A percentile compares a stretch with the other conserved stretches of the same genome.
Conservation (phyloP, 2,888 invertebrate genomes). For the Orthonevra nobilis region DNA sequence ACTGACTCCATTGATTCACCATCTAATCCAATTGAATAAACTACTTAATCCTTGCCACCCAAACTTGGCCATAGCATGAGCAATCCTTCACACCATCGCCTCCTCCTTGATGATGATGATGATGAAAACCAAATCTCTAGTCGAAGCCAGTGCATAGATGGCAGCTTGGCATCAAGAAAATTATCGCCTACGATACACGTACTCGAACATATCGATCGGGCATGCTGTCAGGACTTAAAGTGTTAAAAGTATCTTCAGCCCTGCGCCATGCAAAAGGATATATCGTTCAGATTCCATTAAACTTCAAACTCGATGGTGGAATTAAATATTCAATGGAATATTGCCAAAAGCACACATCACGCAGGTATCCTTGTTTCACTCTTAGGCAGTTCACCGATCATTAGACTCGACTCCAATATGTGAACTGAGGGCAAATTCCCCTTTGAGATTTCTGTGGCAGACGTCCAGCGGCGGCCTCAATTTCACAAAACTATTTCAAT, state of each 20-base stretch:
- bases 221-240: slow-evolving; percentile 34
- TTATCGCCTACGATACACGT: slow-evolving; percentile 53
- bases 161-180: slow-evolving; percentile 48
- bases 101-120: slow-evolving; percentile 12
- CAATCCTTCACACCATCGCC: slow-evolving; percentile 22
- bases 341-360: slow-evolving; percentile 57
- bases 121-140: slow-evolving; percentile 21
- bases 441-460: background rate
- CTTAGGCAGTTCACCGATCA: too few relatives aligned
- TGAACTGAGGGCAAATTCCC: too few relatives aligned
- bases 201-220: slow-evolving; percentile 20
- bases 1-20: slow-evolving; percentile 28
- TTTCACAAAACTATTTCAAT: slow-evolving; percentile 36
- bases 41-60: slow-evolving; percentile 52
- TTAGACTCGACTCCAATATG: too few relatives aligned
- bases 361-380: too few relatives aligned
- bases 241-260: slow-evolving; percentile 38
- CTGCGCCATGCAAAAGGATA: too few relatives aligned
- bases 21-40: slow-evolving; percentile 66
- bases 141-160: slow-evolving; percentile 48
- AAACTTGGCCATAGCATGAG: background rate
- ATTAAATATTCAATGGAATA: slow-evolving; percentile 65
- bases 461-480: slow-evolving; percentile 18
- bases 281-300: too few relatives aligned
- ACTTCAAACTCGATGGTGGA: slow-evolving; percentile 1